Conservation (phyloP, 2,113 vertebrate genomes). For the Numenius arquata region DNA sequence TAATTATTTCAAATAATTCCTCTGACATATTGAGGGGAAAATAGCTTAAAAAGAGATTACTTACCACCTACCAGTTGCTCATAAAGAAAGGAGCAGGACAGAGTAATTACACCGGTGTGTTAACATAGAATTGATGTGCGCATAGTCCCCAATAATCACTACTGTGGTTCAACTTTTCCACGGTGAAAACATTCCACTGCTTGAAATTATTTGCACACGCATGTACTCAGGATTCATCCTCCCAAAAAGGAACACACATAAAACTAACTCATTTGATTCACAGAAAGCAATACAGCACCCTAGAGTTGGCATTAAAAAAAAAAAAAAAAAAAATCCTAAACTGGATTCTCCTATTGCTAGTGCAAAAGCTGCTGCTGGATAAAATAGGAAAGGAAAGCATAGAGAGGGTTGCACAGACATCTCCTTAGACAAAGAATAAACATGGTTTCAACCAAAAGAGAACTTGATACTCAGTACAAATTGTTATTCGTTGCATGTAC, state of each 20-base stretch:
- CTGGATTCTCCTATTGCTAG: not conserved
- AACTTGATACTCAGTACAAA: not conserved
- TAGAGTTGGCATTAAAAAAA: not conserved
- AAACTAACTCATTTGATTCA: not conserved
- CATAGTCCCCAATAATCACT: not conserved
- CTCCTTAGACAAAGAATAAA: not conserved
- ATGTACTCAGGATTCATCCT: not conserved
- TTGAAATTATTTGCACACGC: not conserved
- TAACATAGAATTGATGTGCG: not conserved
- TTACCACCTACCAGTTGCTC: constrained; percentile 40
- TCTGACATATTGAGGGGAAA: constrained; percentile 46
- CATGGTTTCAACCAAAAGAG: not conserved
- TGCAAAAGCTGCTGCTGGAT: not conserved
- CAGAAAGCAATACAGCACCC: not conserved
- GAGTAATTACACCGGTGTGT: not conserved
- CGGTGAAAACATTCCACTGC: not conserved
- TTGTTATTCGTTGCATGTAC: not conserved
- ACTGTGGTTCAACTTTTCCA: not conserved
- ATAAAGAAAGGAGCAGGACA: constrained; percentile 1
- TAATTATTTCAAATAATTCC: constrained; percentile 65
- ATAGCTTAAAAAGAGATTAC: constrained; percentile 62
- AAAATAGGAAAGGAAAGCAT: not conserved
- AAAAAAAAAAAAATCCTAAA: not conserved
- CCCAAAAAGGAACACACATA: not conserved
- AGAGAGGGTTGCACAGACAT: not conserved